phyloP scores from a whole-genome alignment of 2,888 invertebrate genomes.

The Abscondita cerata region DNA sequence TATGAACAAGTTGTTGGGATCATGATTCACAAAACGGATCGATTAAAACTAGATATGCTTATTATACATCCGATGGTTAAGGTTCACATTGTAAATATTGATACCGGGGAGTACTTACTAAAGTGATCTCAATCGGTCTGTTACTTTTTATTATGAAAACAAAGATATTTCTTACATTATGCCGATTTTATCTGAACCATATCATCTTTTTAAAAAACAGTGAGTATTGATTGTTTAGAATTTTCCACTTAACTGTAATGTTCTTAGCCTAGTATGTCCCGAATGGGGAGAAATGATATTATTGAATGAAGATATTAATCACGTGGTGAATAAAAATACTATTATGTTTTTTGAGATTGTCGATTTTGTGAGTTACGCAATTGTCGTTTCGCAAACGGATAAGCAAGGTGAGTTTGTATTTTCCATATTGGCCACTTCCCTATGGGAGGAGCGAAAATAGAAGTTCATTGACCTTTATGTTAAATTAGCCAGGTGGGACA shows the following conservation, averaged over 20 bases:
- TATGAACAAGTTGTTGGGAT: conserved; percentile 60
- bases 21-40: conserved; percentile 65
- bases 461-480: too few species aligned
- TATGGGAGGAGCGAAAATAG: too few species aligned
- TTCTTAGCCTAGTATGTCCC: conserved; percentile 55
- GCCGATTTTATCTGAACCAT: conserved; percentile 68
- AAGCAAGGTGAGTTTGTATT: conserved; percentile 26
- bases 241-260: background rate
- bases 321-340: conserved; percentile 50
- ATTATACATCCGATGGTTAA: conserved; percentile 69
- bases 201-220: conserved; percentile 65
- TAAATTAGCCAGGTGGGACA: too few species aligned
- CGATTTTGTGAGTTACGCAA: conserved; percentile 50
- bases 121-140: conserved; percentile 59
- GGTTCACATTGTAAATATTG: conserved; percentile 65
- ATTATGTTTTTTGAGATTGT: conserved; percentile 60
- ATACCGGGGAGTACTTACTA: conserved; percentile 63
- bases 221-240: conserved; percentile 46
- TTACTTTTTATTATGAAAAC: conserved; percentile 61
- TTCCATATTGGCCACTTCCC: too few species aligned
- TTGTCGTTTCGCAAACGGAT: conserved; percentile 33
- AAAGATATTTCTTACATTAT: conserved; percentile 59
- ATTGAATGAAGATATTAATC: conserved; percentile 65
- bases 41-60: conserved; percentile 64
- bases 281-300: conserved; percentile 72